Conservation (phyloP, 2,888 invertebrate species). For the Anorthoa munda region DNA sequence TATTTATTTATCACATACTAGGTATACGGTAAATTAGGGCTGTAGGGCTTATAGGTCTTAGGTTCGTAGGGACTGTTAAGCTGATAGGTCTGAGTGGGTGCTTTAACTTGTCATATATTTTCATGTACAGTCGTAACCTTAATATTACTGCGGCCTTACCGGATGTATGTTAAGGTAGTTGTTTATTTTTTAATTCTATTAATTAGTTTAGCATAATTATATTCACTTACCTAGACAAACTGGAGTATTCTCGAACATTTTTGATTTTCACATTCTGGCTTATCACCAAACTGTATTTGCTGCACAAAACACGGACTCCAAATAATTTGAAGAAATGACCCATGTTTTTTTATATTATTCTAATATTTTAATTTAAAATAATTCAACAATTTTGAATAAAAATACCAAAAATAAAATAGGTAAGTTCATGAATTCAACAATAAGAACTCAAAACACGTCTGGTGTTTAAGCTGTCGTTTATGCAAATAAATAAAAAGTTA, state of each 20-base stretch:
- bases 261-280: not conserved
- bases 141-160: no score
- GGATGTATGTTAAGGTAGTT: no score
- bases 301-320: not conserved
- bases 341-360: not conserved
- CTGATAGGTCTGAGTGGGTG: no score
- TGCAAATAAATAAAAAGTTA: not conserved
- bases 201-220: no score
- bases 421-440: not conserved
- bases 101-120: no score
- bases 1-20: no score
- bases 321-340: not conserved
- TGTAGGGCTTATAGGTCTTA: no score
- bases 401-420: not conserved
- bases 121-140: no score
- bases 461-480: not conserved
- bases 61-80: no score
- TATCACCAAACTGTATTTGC: conserved; percentile 2
- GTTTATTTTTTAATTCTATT: no score
- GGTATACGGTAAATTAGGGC: no score
- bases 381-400: no score
- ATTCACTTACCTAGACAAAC: conserved; percentile 17
- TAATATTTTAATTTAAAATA: not conserved
- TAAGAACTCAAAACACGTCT: not conserved
- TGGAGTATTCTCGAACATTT: conserved; percentile 2